Percentiles rank a stretch among this genome's conserved stretches.
These are phyloP conservation scores for Ramphastos sulfuratus DNA, from an alignment of 2,113 vertebrate genomes.

Conservation along the genomic window DNA sequence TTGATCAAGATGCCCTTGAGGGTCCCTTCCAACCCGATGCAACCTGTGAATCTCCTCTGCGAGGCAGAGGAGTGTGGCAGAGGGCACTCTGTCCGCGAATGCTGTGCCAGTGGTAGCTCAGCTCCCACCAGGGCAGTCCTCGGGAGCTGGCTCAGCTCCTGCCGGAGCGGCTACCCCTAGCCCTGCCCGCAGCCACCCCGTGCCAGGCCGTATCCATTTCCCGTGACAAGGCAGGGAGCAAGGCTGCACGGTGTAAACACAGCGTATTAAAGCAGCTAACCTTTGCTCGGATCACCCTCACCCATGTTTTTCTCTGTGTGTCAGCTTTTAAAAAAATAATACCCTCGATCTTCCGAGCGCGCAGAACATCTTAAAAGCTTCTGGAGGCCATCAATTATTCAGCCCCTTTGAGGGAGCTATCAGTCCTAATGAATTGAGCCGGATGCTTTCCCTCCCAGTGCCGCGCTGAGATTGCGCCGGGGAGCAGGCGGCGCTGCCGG, in stretches of 20 bases:
- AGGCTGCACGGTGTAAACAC: constrained; percentile 75
- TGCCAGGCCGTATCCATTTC: constrained; percentile 66
- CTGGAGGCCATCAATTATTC: constrained; percentile 83
- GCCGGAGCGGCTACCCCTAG: background rate
- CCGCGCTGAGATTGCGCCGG: constrained; percentile 64
- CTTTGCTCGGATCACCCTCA: constrained; percentile 72
- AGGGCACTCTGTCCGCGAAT: background rate
- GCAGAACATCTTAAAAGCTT: constrained; percentile 77
- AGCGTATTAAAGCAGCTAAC: constrained; percentile 75
- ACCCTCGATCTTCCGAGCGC: constrained; percentile 47
- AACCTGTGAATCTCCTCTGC: too few relatives aligned
- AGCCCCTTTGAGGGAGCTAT: constrained; percentile 79
- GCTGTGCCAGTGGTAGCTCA: background rate
- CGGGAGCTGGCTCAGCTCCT: background rate
- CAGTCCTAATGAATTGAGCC: constrained; percentile 81
- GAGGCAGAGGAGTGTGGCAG: accelerated
- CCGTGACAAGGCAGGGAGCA: constrained; percentile 50
- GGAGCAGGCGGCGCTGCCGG: background rate
- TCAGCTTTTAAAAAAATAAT: constrained; percentile 76
- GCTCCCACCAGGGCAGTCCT: background rate
- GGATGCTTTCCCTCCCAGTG: constrained; percentile 70
- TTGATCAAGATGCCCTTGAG: too few relatives aligned
- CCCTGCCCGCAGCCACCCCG: background rate
- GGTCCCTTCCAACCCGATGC: too few relatives aligned
- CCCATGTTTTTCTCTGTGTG: constrained; percentile 66